A percentile compares a stretch with the other conserved stretches of the same genome.
These are phyloP conservation scores for Drosophila bocki DNA, from an alignment of 1,140 invertebrate genomes.

Conservation along the genomic window DNA sequence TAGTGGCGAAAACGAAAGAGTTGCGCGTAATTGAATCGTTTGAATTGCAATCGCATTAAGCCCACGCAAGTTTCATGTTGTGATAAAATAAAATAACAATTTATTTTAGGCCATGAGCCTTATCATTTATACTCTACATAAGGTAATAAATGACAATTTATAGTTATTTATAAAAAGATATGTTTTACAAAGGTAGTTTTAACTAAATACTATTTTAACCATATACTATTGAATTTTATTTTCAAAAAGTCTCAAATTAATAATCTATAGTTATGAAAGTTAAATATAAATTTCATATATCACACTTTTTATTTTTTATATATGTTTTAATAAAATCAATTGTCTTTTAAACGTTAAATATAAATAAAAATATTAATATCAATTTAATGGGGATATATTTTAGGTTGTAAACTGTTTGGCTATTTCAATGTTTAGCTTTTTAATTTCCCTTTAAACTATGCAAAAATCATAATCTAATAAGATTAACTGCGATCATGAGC, in stretches of 20 bases:
- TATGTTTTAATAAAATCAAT: background rate
- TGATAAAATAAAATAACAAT: conserved; percentile 29
- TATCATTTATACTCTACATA: conserved; percentile 1
- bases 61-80: conserved; percentile 54
- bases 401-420: too few species aligned
- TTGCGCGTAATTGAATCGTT: conserved; percentile 62
- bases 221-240: too few species aligned
- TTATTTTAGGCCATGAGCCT: background rate
- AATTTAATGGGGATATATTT: too few species aligned
- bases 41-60: conserved; percentile 45
- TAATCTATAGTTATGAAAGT: too few species aligned
- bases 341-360: background rate
- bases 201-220: too few species aligned
- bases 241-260: too few species aligned
- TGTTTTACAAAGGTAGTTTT: background rate
- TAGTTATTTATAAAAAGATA: background rate
- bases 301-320: background rate
- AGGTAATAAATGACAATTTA: background rate
- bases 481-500: too few species aligned
- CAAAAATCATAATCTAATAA: background rate
- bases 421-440: too few species aligned
- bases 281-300: too few species aligned
- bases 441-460: background rate
- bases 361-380: too few species aligned
- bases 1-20: conserved; percentile 60